Conservation (phyloP, 2,888 invertebrate genomes). For the Plagodis dolabraria region DNA sequence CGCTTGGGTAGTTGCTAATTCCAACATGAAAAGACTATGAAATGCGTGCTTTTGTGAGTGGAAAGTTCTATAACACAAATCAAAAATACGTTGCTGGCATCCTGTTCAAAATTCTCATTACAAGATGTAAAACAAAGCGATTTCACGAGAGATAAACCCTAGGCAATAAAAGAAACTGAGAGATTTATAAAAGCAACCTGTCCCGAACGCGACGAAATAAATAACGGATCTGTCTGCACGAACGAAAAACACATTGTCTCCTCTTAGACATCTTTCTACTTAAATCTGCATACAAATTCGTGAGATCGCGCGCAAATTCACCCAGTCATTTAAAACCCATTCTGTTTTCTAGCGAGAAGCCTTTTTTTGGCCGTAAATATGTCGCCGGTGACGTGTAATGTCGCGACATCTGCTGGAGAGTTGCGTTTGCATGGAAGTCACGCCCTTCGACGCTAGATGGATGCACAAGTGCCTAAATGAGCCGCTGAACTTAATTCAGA, state of each 20-base stretch:
- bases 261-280: constrained; percentile 71
- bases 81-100: constrained; percentile 11
- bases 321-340: constrained; percentile 81
- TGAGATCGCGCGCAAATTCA: constrained; percentile 79
- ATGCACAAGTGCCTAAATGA: constrained; percentile 47
- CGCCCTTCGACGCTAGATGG: constrained; percentile 60
- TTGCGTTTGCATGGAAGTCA: constrained; percentile 48
- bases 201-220: constrained; percentile 58
- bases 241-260: constrained; percentile 70
- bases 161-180: constrained; percentile 44
- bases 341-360: constrained; percentile 68
- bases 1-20: too few species aligned
- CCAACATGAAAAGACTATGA: too few species aligned
- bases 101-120: constrained; percentile 35
- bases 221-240: constrained; percentile 70
- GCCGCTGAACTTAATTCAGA: constrained; percentile 9
- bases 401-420: constrained; percentile 60
- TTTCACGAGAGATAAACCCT: constrained; percentile 46
- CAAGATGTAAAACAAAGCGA: constrained; percentile 39
- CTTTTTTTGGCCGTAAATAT: constrained; percentile 78
- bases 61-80: background rate
- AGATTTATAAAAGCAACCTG: constrained; percentile 56
- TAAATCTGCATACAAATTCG: constrained; percentile 81
- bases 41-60: too few species aligned
- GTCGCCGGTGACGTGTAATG: constrained; percentile 63